Base-by-base conservation (phyloP, 2,888 invertebrate genomes). In the Blastobasis lacticolella region DNA sequence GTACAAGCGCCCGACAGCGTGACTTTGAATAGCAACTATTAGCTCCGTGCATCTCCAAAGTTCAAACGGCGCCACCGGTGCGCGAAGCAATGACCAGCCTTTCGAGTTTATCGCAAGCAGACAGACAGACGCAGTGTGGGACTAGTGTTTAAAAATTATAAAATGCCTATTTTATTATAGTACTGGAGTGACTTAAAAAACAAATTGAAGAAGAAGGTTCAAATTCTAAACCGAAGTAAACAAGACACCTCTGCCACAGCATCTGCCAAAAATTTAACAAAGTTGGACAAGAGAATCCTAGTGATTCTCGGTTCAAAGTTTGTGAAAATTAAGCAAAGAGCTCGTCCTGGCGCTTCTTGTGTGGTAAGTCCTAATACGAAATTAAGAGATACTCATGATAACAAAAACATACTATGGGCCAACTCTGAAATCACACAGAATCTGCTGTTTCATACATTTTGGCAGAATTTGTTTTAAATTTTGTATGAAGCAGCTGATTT, bases 171-270 rank as follows among this genome's bases (percentile, higher is more conserved):
- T 49, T 23, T 37, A 23, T 71, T 72, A n/a, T 58, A 83, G 82
- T 81, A 81, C 48, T 83, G 83, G 82, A 82, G 81, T 66, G 82
- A 82, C 56, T 82, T 76, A 56, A 81, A 82, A 54, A 79, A 76
- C 51, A 83, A 81, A 61, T 54, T 82, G 37, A 82, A 81, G 51
- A 81, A 77, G 41, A 81, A 80, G 64, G 59, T 73, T 1, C 67
- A 58, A 42, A 53, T 73, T 5, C 45, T 74, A 23, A 75, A 73
- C 45, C 71, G 63, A 48, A 67, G 61, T 49, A 72, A 71, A 48
- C 54, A 61, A 10, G 38, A 50, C 5, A 70, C 71, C 1, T 9
- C 59, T 38, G 23, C 2, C 23, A 23, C 23, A 23, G 23, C 23
- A 2, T 56, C 64, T 7, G 59, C 69, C 6, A 73, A 65, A 48